A percentile compares a stretch with the other conserved stretches of the same genome.
These are phyloP conservation scores for Scartelaos histophorus DNA, from an alignment of 2,113 vertebrate species.

Conservation along the genomic window DNA sequence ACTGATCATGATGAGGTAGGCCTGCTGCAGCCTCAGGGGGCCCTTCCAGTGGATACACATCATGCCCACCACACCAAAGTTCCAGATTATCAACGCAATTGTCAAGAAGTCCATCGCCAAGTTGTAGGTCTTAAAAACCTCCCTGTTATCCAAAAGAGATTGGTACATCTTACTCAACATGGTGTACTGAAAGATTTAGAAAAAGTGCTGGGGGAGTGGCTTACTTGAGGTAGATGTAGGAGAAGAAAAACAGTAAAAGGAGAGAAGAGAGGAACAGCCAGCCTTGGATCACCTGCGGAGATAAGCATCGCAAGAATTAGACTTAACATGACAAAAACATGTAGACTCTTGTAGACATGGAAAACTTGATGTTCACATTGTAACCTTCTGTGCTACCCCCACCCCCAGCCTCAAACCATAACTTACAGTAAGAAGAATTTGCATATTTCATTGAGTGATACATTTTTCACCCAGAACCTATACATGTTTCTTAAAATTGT, in stretches of 20 bases:
- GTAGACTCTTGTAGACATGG: neutral
- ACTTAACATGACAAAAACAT: neutral
- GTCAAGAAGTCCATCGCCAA: conserved; percentile 97
- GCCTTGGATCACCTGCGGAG: conserved; percentile 91
- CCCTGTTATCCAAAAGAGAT: conserved; percentile 70
- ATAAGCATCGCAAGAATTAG: neutral
- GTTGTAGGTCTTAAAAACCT: conserved; percentile 99
- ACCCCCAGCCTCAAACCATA: neutral
- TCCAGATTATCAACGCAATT: conserved; percentile 90
- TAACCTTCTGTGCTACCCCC: neutral
- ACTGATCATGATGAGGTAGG: conserved; percentile 99
- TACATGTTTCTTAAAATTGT: neutral
- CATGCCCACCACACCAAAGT: conserved; percentile 98
- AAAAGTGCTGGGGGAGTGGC: conserved; percentile 39
- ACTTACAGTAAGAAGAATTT: neutral
- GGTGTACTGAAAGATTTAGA: neutral
- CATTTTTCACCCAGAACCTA: neutral
- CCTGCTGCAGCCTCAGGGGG: conserved; percentile 94
- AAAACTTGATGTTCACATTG: neutral
- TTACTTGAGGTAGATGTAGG: conserved; percentile 98
- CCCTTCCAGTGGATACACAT: conserved; percentile 99
- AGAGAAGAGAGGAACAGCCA: conserved; percentile 98
- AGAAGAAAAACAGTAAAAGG: conserved; percentile 96
- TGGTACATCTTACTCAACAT: neutral
- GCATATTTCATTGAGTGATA: neutral